Percentiles rank a stretch among this genome's conserved stretches.
phyloP scores from a whole-genome alignment of 2,113 vertebrate genomes.

The Lophotis ruficrista region DNA sequence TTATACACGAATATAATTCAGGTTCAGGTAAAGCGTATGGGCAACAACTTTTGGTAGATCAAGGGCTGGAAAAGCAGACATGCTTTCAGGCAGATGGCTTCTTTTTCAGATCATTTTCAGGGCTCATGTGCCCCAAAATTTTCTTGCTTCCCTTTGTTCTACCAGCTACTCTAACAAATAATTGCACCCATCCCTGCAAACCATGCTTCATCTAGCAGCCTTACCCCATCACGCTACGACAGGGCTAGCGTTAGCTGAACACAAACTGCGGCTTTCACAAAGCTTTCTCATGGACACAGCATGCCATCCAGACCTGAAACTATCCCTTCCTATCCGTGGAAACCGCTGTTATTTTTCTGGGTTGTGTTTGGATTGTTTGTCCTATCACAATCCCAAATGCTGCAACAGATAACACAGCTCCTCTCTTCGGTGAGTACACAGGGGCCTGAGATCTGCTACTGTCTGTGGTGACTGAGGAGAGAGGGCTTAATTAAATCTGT shows the following conservation, averaged over 20 bases:
- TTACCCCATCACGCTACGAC: neutral
- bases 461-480: neutral
- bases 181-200: neutral
- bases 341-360: neutral
- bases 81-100: neutral
- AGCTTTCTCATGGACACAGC: neutral
- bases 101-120: neutral
- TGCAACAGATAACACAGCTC: neutral
- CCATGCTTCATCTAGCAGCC: neutral
- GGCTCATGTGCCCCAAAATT: neutral
- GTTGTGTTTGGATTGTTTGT: neutral
- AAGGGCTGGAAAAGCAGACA: neutral
- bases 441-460: neutral
- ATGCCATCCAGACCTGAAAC: neutral
- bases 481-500: neutral
- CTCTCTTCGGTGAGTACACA: rapidly evolving
- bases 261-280: neutral
- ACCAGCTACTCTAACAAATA: neutral
- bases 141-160: neutral
- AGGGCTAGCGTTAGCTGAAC: neutral
- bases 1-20: neutral
- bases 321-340: neutral
- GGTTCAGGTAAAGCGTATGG: neutral
- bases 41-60: neutral
- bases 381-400: neutral